Base-by-base conservation (phyloP, 2,113 vertebrate species). In the human region DNA sequence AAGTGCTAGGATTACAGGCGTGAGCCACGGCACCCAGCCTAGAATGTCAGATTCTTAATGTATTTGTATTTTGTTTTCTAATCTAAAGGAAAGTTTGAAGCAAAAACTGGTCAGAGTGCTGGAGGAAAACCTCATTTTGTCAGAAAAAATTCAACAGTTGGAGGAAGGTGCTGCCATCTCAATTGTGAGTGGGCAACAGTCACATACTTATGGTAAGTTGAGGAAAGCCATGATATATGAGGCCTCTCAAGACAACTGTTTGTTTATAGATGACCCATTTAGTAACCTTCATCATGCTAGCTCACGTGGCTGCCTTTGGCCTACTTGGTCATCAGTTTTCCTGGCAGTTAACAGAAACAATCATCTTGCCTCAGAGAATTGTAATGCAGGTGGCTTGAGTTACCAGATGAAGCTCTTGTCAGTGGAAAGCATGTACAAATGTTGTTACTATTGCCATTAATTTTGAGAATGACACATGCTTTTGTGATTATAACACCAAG, bases 101-200 rank as follows among this genome's bases (percentile, higher is more conserved):
- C 98, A 94, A 97, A 98, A 98, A 96, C 93, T 97, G 85, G 94
- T 97, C 55, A 94, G 98, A 93, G 97, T 98, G 35, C 93, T 98
- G 83, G 98, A 98, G 89, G 98, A 98, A 95, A 98, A 96, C 84
- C 89, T 50, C 0, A 64, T 83, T 38, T 93, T 98, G 52, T 96
- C 97, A 90, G 94, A 97, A 95, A 98, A n/a, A 17, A n/a, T 94
- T 8, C 94, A 85, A 16, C 96, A 94, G 43, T 68, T 86, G 94
- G 97, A 98, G 57, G 79, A 86, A 55, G 88, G 75, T 88, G 43
- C 95, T 92, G 35, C 95, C 8, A 52, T 73, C 18, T 83, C 22
- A 1, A 0, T 8, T 76, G 10, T 43, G 48, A 94, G 66, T 70
- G 96, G 98, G 48, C 97, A 89, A 22, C 86, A 92, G 61, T 89